Percentiles rank a stretch among this genome's conserved stretches.
Evolutionary conservation across 2,113 vertebrate species (phyloP).

Genomic region (Pandion haliaetus): DNA sequence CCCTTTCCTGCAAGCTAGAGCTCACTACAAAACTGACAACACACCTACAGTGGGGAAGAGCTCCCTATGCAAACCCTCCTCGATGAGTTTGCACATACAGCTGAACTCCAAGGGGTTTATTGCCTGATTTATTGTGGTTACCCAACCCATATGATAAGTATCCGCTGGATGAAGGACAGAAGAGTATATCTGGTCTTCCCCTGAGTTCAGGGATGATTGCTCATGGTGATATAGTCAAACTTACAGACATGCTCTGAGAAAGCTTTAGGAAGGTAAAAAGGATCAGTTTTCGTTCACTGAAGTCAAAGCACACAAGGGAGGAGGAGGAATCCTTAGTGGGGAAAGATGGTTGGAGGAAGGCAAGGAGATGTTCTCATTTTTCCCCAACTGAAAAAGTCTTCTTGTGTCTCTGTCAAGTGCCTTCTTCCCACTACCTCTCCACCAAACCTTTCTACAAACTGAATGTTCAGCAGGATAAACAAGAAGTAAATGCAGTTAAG

Average conservation of each 20-base stretch:
- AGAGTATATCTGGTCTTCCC: background rate
- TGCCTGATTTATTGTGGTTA: background rate
- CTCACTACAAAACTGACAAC: background rate
- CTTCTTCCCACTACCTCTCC: background rate
- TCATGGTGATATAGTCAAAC: background rate
- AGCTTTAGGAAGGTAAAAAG: background rate
- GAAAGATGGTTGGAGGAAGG: background rate
- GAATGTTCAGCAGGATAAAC: background rate
- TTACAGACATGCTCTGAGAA: background rate
- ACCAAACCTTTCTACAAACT: background rate
- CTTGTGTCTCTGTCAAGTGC: background rate
- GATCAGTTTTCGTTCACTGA: background rate
- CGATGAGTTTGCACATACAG: background rate
- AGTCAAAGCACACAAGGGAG: background rate
- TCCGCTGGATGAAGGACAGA: background rate
- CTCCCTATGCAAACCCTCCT: background rate
- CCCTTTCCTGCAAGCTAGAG: background rate
- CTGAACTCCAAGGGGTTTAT: background rate
- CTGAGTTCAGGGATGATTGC: background rate
- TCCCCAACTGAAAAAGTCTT: background rate
- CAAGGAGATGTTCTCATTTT: background rate
- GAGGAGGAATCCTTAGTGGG: background rate
- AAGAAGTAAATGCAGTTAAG: background rate
- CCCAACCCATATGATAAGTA: background rate
- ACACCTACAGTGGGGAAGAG: background rate